phyloP scores from a whole-genome alignment of 2,888 invertebrate genomes.

The Drosophila austrosaltans region DNA sequence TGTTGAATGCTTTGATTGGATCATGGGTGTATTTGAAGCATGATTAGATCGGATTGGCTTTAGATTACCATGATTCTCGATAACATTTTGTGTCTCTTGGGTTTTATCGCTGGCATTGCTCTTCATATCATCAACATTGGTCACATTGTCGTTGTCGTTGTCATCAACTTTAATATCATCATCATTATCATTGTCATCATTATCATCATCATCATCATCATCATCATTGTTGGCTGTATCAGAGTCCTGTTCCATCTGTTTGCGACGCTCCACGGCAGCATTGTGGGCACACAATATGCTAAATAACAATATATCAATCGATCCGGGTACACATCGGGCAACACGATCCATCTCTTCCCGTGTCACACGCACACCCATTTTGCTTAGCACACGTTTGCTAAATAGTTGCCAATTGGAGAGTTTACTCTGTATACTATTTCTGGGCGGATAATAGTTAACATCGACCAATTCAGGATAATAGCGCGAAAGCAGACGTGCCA shows the following conservation, averaged over 20 bases:
- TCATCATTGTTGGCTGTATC: not conserved
- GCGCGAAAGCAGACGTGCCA: slow-evolving; percentile 88
- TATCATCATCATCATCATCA: not conserved
- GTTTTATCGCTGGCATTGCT: too few species aligned
- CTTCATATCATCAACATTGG: too few species aligned
- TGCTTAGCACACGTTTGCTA: slow-evolving; percentile 88
- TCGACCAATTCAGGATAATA: slow-evolving; percentile 90
- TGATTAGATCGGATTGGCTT: too few species aligned
- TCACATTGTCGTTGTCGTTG: not conserved
- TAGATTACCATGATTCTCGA: not conserved
- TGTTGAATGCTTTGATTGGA: too few species aligned
- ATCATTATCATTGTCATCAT: not conserved
- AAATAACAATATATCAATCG: slow-evolving; percentile 86
- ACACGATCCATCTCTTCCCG: slow-evolving; percentile 86
- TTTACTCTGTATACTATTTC: slow-evolving; percentile 87
- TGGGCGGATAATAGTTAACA: slow-evolving; percentile 89
- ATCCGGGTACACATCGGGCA: slow-evolving; percentile 86
- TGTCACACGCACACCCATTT: slow-evolving; percentile 85
- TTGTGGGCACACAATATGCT: slow-evolving; percentile 44
- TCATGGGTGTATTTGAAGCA: not conserved
- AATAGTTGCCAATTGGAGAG: slow-evolving; percentile 90
- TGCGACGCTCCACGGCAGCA: slow-evolving; percentile 14
- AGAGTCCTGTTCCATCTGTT: slow-evolving; percentile 3
- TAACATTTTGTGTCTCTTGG: not conserved
- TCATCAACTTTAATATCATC: too few species aligned